These are phyloP conservation scores for Ooceraea biroi DNA, from an alignment of 1,140 invertebrate species.

Conservation along the genomic window DNA sequence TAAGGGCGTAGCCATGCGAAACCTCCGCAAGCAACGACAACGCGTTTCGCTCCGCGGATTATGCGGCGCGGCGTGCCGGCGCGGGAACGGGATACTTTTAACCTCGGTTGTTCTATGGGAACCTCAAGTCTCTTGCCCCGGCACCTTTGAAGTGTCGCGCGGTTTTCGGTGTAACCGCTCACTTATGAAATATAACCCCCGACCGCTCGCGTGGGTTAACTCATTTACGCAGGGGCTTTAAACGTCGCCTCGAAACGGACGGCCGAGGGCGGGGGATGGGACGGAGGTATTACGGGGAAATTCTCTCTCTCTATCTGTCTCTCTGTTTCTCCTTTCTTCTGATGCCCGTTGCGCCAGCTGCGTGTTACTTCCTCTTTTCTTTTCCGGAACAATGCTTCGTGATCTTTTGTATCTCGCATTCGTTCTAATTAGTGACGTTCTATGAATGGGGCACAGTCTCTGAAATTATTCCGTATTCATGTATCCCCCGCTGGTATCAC, in stretches of 20 bases:
- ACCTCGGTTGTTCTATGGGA: constrained; percentile 65
- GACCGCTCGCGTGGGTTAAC: constrained; percentile 33
- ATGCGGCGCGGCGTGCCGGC: constrained; percentile 41
- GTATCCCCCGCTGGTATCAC: not conserved
- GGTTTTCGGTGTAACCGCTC: constrained; percentile 65
- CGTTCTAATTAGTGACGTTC: constrained; percentile 53
- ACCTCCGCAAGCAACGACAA: constrained; percentile 70
- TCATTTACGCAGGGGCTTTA: constrained; percentile 40
- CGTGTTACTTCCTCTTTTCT: constrained; percentile 32
- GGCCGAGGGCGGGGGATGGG: too few species aligned
- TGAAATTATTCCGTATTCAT: constrained; percentile 49
- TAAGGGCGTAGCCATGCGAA: constrained; percentile 74
- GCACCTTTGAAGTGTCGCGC: constrained; percentile 73
- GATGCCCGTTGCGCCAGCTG: not conserved
- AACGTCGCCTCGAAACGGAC: constrained; percentile 43
- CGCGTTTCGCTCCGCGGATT: constrained; percentile 66
- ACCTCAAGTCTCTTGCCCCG: constrained; percentile 64
- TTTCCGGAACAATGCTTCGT: constrained; percentile 27
- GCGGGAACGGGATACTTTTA: constrained; percentile 70
- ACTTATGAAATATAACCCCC: constrained; percentile 61
- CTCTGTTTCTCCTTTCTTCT: too few species aligned
- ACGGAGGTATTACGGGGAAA: constrained; percentile 14
- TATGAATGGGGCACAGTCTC: constrained; percentile 6
- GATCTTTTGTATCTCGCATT: constrained; percentile 49
- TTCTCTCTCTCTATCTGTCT: not conserved